Evolutionary conservation across 2,797 vertebrate genomes (phyloP), one percentile per base, ranked within the genome.

Genomic region (Eulemur albifrons): DNA sequence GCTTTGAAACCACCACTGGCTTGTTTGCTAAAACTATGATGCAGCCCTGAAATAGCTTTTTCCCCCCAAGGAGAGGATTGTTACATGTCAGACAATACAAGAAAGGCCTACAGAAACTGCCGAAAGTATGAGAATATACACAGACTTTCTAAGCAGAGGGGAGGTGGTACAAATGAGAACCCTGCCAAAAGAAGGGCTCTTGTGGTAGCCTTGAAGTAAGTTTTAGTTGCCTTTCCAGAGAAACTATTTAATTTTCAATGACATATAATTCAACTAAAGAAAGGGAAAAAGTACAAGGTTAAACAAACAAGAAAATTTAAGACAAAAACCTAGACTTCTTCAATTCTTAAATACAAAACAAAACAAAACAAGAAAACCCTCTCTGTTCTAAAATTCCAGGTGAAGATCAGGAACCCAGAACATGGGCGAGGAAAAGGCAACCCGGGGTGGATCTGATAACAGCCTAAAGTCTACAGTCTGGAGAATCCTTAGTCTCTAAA

Each of bases 241-340:
- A 70, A 57, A 72, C 17, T 20, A 54, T 23, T 80, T 69, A 38
- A 54, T 83, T 92, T 77, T 83, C 40, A 79, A 7, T 43, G 52
- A 40, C 43, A 48, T 1, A 50, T 38, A 27, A n/a, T 25, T 90
- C 35, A 13, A 4, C 6, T 69, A 48, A 76, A 75, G 48, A 54
- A 76, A 38, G 21, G 15, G n/a, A 48, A 72, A 75, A 87, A 54
- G 61, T 38, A 54, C 12, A 69, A 75, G 23, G 12, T 25, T n/a
- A 61, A 87, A n/a, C 25, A 94, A 93, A 40, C 21, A n/a, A 86
- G 45, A 79, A 93, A 76, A 93, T 72, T 45, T 5, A 0, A 90
- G 17, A 80, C 40, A 73, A 57, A 95, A 88, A 27, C 10, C 40
- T 25, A 67, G 25, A 45, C 38, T n/a, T 73, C 52, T 45, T 59